Evolutionary conservation across 2,113 vertebrate genomes (phyloP), one percentile per base, ranked within the genome.

Genomic region (Tichodroma muraria): DNA sequence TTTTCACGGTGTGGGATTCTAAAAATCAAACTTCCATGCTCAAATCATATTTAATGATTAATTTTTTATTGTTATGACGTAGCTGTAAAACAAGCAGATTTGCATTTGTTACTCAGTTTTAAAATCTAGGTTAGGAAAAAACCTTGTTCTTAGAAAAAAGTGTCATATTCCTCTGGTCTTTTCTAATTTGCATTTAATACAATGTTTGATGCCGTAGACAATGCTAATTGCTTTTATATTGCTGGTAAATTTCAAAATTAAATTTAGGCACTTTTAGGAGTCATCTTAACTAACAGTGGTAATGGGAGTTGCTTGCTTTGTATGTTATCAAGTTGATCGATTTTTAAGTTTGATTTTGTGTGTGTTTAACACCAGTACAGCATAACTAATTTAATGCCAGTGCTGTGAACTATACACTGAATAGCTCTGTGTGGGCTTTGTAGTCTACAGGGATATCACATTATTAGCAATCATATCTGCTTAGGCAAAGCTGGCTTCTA

Each of bases 401-500:
- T 97, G 98, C 98, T 99, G 98, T 98, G 99, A 99, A 98, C 98
- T 99, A 98, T 98, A 98, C 97, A 98, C 98, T 99, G 99, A 99
- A 99, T 99, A 98, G 98, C 98, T 98, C 98, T 98, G 98, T 98
- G 98, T 98, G 98, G 97, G 98, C 98, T 98, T 98, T 98, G 98
- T 98, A 98, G 98, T 98, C 98, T 99, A 99, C 97, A 98, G 98
- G 99, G 99, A 99, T 99, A 99, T 99, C 98, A 98, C 99, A 99
- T 99, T 99, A 99, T 99, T 99, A 99, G 99, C 99, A 99, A 99
- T 99, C 99, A 99, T 99, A 99, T 99, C 99, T 99, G 99, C 99
- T 99, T 99, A 99, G 98, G 99, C 99, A 99, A 99, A 99, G 99
- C 99, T 99, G 99, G 98, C 99, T 99, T 98, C 99, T 99, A 99